phyloP scores from a whole-genome alignment of 2,113 vertebrate species.

The Pycnonotus jocosus region DNA sequence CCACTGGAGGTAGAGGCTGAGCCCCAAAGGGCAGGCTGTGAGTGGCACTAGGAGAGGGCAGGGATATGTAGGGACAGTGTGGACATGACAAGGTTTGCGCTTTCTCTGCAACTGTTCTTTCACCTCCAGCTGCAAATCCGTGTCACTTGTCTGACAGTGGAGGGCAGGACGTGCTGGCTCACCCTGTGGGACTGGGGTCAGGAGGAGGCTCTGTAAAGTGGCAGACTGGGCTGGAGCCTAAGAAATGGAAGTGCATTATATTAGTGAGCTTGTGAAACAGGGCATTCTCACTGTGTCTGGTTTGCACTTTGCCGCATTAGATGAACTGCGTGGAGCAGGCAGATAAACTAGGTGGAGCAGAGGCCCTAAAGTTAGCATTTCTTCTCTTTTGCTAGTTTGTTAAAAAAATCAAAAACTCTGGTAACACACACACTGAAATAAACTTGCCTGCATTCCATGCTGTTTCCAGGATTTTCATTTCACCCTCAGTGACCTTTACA shows the following conservation, averaged over 20 bases:
- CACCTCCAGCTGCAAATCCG: neutral
- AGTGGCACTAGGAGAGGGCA: neutral
- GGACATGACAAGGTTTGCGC: neutral
- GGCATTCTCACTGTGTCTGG: neutral
- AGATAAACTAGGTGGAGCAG: neutral
- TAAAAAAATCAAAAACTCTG: neutral
- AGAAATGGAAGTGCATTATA: neutral
- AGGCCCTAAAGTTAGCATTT: neutral
- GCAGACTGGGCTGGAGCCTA: neutral
- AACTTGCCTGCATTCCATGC: neutral
- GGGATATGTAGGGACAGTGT: neutral
- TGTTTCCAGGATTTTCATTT: neutral
- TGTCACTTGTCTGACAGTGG: neutral
- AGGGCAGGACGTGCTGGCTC: neutral
- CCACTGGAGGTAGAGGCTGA: neutral
- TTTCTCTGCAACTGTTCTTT: neutral
- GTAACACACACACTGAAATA: neutral
- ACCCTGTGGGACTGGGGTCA: rapidly evolving
- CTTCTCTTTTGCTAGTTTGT: neutral
- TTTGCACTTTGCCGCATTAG: neutral
- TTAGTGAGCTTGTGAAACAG: neutral
- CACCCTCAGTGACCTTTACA: neutral
- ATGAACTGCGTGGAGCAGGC: neutral
- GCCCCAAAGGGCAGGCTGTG: neutral
- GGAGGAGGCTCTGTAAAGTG: neutral